Evolutionary conservation across 2,888 invertebrate species (phyloP), one percentile per base, ranked within the genome.

Genomic region (Ganaspis brasiliensis): DNA sequence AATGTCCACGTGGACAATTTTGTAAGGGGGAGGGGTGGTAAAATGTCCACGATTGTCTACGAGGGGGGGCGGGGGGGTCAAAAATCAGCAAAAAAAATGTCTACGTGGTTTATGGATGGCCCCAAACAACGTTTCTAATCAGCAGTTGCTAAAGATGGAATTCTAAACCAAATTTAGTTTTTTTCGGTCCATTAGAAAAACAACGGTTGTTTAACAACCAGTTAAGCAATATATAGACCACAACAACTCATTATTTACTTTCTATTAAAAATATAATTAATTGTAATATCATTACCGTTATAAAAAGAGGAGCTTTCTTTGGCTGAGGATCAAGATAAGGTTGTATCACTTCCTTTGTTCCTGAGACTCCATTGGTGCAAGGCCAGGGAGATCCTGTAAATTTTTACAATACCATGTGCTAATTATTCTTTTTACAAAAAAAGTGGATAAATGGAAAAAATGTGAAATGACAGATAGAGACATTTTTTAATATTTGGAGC

Each of bases 291-390:
- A 92, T 92, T 92, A 95, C 95, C 91, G 95, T 95, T 85, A 95
- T 95, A 88, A 95, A 95, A 81, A 94, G 89, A 79, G 95, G 95
- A 79, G 94, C 93, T 87, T 94, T 93, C 85, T 93, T 93, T 83
- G 93, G 93, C 84, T 92, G 92, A 85, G 90, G 85, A 57, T 91
- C 91, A 71, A 90, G 86, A 72, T 91, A 91, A 12, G 91, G 90
- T 67, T 91, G 90, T 78, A 91, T 87, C 49, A 91, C 86, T 86
- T 91, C 91, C 76, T 88, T 89, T 40, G 78, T 83, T 10, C 86
- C 79, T 19, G 88, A 75, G 55, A 87, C 82, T 14, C 90, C 90
- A 71, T 91, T 91, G 73, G 84, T 88, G 21, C 81, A 86, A 31
- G 90, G 89, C 91, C 91, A 91, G 35, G 91, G 90, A 24, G 91